Percentiles rank a stretch among this genome's conserved stretches.
These are phyloP conservation scores for Oxyura jamaicensis DNA, from an alignment of 2,113 vertebrate genomes.

Conservation along the genomic window DNA sequence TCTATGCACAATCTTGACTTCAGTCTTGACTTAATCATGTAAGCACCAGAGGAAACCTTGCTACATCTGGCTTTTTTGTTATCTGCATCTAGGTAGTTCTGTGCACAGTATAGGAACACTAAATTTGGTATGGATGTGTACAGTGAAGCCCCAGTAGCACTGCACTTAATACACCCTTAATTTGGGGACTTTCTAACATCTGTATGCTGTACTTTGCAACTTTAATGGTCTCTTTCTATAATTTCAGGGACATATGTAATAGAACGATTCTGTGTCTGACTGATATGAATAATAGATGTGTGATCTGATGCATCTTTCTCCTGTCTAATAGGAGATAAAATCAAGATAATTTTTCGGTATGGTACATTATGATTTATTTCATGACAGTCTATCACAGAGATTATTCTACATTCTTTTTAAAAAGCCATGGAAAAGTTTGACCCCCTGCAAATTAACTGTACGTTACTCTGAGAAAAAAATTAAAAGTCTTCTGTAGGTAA, in stretches of 20 bases:
- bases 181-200: background rate
- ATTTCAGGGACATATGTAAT: background rate
- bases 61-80: background rate
- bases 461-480: background rate
- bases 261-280: background rate
- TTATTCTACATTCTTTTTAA: background rate
- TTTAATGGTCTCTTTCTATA: background rate
- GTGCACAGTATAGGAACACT: background rate
- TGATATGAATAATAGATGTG: background rate
- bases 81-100: background rate
- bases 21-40: background rate
- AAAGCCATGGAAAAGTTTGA: conserved; percentile 7
- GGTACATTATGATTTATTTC: background rate
- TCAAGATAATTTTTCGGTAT: background rate
- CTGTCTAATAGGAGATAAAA: background rate
- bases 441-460: background rate
- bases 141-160: background rate
- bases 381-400: background rate
- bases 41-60: background rate
- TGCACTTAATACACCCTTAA: background rate
- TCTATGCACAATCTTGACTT: background rate
- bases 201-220: background rate
- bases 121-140: background rate
- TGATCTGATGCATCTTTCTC: background rate
- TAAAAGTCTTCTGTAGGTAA: background rate